phyloP scores from a whole-genome alignment of 2,797 vertebrate species.

The Intellagama lesueurii region DNA sequence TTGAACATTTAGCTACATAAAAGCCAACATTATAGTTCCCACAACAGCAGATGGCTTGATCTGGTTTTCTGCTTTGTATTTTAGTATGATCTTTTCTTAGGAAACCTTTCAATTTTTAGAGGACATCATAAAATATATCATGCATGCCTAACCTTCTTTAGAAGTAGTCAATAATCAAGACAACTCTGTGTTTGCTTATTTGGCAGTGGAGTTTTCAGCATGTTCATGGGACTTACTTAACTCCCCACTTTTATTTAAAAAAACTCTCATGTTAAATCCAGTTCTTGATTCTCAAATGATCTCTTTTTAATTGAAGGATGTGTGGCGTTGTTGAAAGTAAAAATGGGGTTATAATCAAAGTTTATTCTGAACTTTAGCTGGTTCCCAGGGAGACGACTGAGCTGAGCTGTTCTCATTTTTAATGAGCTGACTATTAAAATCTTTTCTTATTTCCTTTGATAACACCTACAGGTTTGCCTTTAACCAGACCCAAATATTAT shows the following conservation, averaged over 20 bases:
- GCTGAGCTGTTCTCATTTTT: background rate
- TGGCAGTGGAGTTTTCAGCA: background rate
- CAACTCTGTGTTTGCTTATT: background rate
- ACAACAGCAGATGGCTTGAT: too few relatives aligned
- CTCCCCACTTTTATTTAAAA: background rate
- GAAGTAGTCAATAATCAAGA: background rate
- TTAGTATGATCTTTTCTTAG: background rate
- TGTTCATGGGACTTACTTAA: conserved; percentile 14
- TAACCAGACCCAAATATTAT: background rate
- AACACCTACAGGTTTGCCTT: background rate
- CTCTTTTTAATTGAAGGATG: background rate
- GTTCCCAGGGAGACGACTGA: background rate
- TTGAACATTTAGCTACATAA: background rate
- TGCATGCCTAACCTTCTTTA: background rate
- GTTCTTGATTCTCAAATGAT: background rate
- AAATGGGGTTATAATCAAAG: background rate
- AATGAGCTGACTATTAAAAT: background rate
- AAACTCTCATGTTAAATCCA: background rate
- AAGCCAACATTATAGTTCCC: too few relatives aligned
- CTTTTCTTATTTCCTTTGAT: background rate
- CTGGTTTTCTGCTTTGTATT: background rate
- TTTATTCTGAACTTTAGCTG: background rate
- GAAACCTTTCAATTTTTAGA: background rate
- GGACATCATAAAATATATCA: background rate
- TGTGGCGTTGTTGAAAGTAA: background rate